Percentiles rank a stretch among this genome's conserved stretches.
phyloP scores from a whole-genome alignment of 2,113 vertebrate genomes.

The Calidris pugnax region DNA sequence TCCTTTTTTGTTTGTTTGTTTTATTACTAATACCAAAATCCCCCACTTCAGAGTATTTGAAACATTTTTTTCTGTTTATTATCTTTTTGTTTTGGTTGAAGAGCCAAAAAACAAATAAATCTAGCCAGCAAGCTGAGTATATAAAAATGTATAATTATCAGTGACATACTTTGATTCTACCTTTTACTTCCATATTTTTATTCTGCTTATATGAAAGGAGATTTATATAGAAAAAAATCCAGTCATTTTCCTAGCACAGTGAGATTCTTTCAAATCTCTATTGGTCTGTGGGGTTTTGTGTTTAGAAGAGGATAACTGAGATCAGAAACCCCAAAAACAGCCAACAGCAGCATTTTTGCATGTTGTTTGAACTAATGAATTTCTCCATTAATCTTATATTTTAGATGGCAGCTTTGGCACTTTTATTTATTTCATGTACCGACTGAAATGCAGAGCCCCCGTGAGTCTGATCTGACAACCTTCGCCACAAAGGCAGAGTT shows the following conservation, averaged over 20 bases:
- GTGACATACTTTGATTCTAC: background rate
- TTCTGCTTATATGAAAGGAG: background rate
- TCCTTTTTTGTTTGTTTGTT: background rate
- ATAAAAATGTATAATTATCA: background rate
- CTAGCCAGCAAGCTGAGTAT: background rate
- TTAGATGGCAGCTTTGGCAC: background rate
- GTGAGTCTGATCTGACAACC: constrained; percentile 52
- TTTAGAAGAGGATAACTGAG: constrained; percentile 14
- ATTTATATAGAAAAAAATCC: background rate
- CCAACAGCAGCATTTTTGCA: constrained; percentile 8
- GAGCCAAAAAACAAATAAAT: background rate
- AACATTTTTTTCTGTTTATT: background rate
- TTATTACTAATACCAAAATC: background rate
- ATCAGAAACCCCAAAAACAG: background rate
- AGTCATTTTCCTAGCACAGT: background rate
- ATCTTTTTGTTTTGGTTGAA: background rate
- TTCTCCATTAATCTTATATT: constrained; percentile 40
- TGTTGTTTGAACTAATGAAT: constrained; percentile 15
- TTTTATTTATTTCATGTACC: background rate
- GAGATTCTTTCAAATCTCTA: background rate
- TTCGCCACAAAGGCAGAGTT: constrained; percentile 62
- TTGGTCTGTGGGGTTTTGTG: background rate
- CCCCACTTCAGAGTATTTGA: background rate
- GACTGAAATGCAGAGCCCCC: constrained; percentile 39
- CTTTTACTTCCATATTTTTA: constrained; percentile 14